Evolutionary conservation across 2,113 vertebrate genomes (phyloP).

Genomic region (Nothoprocta perdicaria): DNA sequence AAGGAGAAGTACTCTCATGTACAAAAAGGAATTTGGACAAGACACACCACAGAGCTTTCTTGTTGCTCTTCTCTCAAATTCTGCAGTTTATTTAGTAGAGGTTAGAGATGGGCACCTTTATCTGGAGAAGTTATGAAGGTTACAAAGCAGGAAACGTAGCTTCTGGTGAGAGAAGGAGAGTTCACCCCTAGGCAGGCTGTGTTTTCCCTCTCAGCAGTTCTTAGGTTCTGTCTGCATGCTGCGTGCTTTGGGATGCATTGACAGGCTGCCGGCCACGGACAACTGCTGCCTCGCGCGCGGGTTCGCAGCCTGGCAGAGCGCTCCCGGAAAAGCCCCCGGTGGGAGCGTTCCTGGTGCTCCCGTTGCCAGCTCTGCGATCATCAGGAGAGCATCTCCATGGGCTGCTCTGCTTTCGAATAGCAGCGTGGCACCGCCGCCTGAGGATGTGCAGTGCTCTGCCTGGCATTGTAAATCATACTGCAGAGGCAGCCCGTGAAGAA

Average conservation of each 20-base stretch:
- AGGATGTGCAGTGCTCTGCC: not conserved
- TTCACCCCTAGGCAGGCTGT: not conserved
- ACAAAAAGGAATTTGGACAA: not conserved
- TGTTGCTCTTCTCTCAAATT: not conserved
- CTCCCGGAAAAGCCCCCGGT: not conserved
- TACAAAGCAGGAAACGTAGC: not conserved
- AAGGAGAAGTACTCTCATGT: not conserved
- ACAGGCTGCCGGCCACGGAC: not conserved
- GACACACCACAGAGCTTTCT: not conserved
- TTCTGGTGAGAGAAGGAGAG: not conserved
- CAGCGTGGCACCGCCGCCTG: rapidly evolving
- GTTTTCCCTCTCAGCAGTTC: not conserved
- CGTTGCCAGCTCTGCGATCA: not conserved
- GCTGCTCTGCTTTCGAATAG: rapidly evolving
- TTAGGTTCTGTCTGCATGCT: not conserved
- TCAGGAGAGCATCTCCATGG: not conserved
- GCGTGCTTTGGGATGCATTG: not conserved
- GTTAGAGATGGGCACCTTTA: not conserved
- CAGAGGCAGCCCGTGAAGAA: not conserved
- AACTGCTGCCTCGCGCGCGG: rapidly evolving
- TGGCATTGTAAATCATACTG: not conserved
- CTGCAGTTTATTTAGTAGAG: not conserved
- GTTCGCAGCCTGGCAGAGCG: not conserved
- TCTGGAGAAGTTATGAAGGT: not conserved
- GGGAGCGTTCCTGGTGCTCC: not conserved